These are phyloP conservation scores for Drosophila trapezifrons DNA, from an alignment of 1,140 invertebrate species.

Conservation along the genomic window DNA sequence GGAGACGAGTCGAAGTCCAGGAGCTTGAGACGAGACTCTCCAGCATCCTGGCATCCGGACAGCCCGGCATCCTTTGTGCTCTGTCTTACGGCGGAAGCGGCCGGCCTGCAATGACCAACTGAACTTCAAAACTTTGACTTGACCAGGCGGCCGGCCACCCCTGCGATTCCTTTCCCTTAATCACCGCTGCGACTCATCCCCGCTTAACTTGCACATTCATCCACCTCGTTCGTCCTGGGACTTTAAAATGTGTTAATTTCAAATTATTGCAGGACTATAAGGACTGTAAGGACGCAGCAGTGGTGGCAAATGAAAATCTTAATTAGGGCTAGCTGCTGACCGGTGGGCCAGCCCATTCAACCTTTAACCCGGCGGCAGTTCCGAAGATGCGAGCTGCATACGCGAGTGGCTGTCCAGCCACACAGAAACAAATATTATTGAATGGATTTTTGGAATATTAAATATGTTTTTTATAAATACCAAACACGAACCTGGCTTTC, in stretches of 20 bases:
- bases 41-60: slow-evolving; percentile 23
- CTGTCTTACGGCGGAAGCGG: slow-evolving; percentile 67
- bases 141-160: slow-evolving; percentile 47
- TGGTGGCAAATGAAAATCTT: slow-evolving; percentile 50
- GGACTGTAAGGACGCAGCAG: slow-evolving; percentile 27
- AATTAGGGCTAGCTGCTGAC: slow-evolving; percentile 53
- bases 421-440: slow-evolving; percentile 23
- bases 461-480: no score
- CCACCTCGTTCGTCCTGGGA: slow-evolving; percentile 31
- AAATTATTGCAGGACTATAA: slow-evolving; percentile 41
- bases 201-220: slow-evolving; percentile 30
- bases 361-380: slow-evolving; percentile 29
- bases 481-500: no score
- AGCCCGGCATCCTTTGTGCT: slow-evolving; percentile 65
- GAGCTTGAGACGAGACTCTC: slow-evolving; percentile 46
- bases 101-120: slow-evolving; percentile 74
- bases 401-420: not conserved
- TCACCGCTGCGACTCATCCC: slow-evolving; percentile 49
- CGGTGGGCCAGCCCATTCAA: slow-evolving; percentile 37
- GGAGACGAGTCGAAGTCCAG: slow-evolving; percentile 24
- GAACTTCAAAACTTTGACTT: slow-evolving; percentile 80
- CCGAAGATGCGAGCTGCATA: slow-evolving; percentile 35
- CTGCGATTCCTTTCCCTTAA: slow-evolving; percentile 60
- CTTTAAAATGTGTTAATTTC: slow-evolving; percentile 66
- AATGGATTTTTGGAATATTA: not conserved